phyloP scores from a whole-genome alignment of 1,140 invertebrate species.

The Aricia agestis region DNA sequence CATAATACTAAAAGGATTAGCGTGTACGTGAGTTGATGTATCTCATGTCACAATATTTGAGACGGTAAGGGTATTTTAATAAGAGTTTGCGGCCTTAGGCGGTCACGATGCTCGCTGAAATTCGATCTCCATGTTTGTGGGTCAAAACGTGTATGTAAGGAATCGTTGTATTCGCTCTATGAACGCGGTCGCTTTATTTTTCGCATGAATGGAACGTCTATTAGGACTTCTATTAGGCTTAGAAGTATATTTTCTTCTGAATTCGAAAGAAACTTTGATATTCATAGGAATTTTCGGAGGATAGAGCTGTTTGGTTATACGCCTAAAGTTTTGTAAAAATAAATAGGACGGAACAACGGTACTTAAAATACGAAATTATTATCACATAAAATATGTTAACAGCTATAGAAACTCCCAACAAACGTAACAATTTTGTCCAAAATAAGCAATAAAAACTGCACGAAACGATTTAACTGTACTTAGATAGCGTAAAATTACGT shows the following conservation, averaged over 20 bases:
- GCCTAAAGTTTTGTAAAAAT: too few relatives aligned
- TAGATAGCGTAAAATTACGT: background rate
- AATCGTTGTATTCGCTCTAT: slow-evolving; percentile 38
- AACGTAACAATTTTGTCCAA: background rate
- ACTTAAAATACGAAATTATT: too few relatives aligned
- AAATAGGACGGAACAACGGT: too few relatives aligned
- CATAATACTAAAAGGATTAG: slow-evolving; percentile 25
- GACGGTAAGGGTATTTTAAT: slow-evolving; percentile 49
- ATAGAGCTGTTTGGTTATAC: too few relatives aligned
- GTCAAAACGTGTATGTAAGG: slow-evolving; percentile 42
- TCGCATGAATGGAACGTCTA: slow-evolving; percentile 30
- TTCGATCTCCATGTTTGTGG: slow-evolving; percentile 56
- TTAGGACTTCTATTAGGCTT: slow-evolving; percentile 18
- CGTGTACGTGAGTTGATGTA: slow-evolving; percentile 23
- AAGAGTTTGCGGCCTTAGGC: slow-evolving; percentile 34
- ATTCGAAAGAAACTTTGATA: background rate
- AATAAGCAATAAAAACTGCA: background rate
- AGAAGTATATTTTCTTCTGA: slow-evolving; percentile 17
- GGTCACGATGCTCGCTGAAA: slow-evolving; percentile 51
- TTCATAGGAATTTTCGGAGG: background rate
- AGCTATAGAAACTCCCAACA: background rate
- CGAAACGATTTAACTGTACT: background rate
- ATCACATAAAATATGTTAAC: too few relatives aligned
- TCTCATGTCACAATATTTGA: slow-evolving; percentile 35
- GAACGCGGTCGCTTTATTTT: slow-evolving; percentile 28